Conservation (phyloP, 2,888 invertebrate genomes). For the Chelonus formosanus region DNA sequence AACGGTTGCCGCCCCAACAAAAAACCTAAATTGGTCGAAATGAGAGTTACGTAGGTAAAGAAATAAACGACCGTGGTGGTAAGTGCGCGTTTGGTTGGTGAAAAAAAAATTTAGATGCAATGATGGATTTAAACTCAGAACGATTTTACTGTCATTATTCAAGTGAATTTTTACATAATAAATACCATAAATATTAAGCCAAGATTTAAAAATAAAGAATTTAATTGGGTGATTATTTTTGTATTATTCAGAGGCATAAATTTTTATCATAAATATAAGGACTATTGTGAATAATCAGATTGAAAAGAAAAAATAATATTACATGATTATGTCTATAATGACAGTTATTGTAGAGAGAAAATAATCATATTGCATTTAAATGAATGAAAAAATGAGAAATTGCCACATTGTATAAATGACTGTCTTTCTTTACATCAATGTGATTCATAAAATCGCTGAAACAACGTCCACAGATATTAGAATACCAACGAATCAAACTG, state of each 20-base stretch:
- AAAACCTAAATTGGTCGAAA: conserved; percentile 58
- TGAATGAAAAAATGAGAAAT: conserved; percentile 1
- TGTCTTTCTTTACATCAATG: neutral
- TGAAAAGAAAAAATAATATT: conserved; percentile 1
- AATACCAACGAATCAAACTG: conserved; percentile 37
- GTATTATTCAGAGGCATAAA: too few species aligned
- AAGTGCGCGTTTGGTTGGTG: conserved; percentile 47
- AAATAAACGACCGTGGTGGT: conserved; percentile 49
- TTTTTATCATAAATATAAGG: too few species aligned
- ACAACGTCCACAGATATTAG: conserved; percentile 28
- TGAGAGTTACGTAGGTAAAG: conserved; percentile 51
- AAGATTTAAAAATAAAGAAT: too few species aligned
- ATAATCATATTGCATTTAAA: neutral
- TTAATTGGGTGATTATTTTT: too few species aligned
- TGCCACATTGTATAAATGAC: neutral
- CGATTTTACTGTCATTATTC: conserved; percentile 8
- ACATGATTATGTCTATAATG: neutral
- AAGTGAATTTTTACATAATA: too few species aligned
- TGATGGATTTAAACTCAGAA: conserved; percentile 21
- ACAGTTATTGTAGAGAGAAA: conserved; percentile 1
- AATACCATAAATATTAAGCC: too few species aligned
- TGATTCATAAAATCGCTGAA: conserved; percentile 24
- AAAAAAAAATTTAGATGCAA: conserved; percentile 42
- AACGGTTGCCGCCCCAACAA: conserved; percentile 54
- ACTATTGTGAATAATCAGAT: neutral